Evolutionary conservation across 2,888 invertebrate genomes (phyloP), one percentile per base, ranked within the genome.

Genomic region (Erebia palarica): DNA sequence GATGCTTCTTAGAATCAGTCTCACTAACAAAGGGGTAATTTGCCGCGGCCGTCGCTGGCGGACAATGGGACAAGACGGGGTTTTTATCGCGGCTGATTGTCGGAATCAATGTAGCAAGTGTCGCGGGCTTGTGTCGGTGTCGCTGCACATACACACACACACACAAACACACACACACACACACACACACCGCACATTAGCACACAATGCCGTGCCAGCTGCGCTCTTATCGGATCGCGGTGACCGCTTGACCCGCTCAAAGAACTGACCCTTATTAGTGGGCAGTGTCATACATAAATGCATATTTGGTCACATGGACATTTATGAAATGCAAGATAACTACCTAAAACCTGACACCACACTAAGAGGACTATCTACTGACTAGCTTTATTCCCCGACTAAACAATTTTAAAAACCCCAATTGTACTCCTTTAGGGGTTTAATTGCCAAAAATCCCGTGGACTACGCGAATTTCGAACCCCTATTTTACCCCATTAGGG

Each of bases 161-260:
- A 3, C 13, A 13, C 27, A 27, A 0, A 27, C 27, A 3, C 13
- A 13, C 13, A 13, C 51, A 14, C 11, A 13, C 51, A 55, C 14
- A 14, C 18, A n/a, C 51, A 5, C 18, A 18, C 55, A 14, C 18
- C 3, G 55, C 11, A 51, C 70, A 79, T 79, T 78, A 77, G 78
- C 79, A 79, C 77, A 78, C 79, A 79, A 79, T 78, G 73, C 76
- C 69, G 75, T 74, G 75, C 73, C 77, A 75, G 75, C 61, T 63
- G 61, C 49, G 61, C 47, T 36, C n/a, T 42, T 57, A 57, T 57
- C 57, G 13, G 57, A 73, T 74, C 70, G 71, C 73, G 69, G 69
- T 65, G 70, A 57, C 70, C 73, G 72, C 75, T 69, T 76, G 75
- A 74, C 75, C 74, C 68, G 53, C 53, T 53, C 16, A 16, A 16